phyloP scores from a whole-genome alignment of 2,113 vertebrate species.

The Chiloscyllium plagiosum region DNA sequence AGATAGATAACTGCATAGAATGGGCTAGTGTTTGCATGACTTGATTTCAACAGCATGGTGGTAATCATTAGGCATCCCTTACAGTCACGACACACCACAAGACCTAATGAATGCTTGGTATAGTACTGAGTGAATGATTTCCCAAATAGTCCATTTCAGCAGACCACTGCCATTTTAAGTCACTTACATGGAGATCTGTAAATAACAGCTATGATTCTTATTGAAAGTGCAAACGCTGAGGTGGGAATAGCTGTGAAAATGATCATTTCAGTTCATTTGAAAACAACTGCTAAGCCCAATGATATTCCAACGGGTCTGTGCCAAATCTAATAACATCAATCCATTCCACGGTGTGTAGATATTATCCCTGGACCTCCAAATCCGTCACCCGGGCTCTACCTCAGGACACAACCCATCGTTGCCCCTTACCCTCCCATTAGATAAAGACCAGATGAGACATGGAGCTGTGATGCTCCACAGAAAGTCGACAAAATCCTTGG shows the following conservation, averaged over 20 bases:
- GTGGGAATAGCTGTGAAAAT: background rate
- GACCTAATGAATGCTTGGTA: background rate
- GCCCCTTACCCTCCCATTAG: slow-evolving; percentile 46
- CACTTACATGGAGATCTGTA: background rate
- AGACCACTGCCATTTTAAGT: background rate
- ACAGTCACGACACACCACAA: background rate
- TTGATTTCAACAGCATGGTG: background rate
- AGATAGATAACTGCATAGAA: background rate
- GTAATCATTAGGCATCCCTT: background rate
- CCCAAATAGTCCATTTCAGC: background rate
- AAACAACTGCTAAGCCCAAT: background rate
- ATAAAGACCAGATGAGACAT: slow-evolving; percentile 46
- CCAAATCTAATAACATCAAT: background rate
- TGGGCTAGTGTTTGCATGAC: background rate
- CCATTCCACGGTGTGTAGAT: no score
- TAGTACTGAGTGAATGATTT: background rate
- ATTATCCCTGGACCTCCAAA: background rate
- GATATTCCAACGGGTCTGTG: background rate
- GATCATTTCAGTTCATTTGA: background rate
- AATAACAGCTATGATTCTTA: slow-evolving; percentile 21
- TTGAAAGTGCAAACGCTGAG: background rate
- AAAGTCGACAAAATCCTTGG: slow-evolving; percentile 43
- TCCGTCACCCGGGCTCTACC: background rate
- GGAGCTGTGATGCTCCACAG: slow-evolving; percentile 40
- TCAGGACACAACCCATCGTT: slow-evolving; percentile 51